Evolutionary conservation across 2,888 invertebrate genomes (phyloP), one percentile per base, ranked within the genome.

Genomic region (Hydrotaea cyrtoneurina): DNA sequence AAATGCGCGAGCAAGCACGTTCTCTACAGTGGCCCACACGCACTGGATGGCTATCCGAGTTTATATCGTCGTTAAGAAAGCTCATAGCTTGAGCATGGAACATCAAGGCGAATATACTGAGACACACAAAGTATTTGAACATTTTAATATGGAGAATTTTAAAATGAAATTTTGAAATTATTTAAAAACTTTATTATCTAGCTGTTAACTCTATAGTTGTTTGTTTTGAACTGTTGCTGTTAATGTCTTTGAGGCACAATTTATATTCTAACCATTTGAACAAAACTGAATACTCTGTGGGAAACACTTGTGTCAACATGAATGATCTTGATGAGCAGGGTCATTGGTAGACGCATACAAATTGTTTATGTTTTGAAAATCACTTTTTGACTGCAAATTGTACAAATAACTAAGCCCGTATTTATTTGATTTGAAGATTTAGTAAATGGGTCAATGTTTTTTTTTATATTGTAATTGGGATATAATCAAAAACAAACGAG

Each of bases 1-100:
- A 85, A 5, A 86, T 79, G 0, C 83, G 81, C 0, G 80, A 39
- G 26, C 87, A 87, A 0, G 66, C 7, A 0, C 23, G 43, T 26
- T 85, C 64, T 10, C 43, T 17, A 50, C 86, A 86, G 0, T 55
- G 17, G 13, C 21, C 46, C 21, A 36, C 21, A 1, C 26, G 43
- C 0, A 43, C 1, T n/a, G 19, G 21, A 21, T 19, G 26, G 1
- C 10, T 15, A 8, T 46, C 53, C 2, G 10, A 17, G 19, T 50
- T 39, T 13, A 21, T 15, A 1, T 46, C 1, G 15, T n/a, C 21
- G 1, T 36, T 21, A 1, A 59, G 59, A 15, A 26, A 23, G 11
- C 26, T 59, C 8, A 11, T 19, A 7, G 23, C 26, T 15, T 23
- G 59, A n/a, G 53, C 55, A n/a, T 26, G 17, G 23, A 21, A 50